Conservation (phyloP, 2,888 invertebrate species). For the Vesta saturnalis region DNA sequence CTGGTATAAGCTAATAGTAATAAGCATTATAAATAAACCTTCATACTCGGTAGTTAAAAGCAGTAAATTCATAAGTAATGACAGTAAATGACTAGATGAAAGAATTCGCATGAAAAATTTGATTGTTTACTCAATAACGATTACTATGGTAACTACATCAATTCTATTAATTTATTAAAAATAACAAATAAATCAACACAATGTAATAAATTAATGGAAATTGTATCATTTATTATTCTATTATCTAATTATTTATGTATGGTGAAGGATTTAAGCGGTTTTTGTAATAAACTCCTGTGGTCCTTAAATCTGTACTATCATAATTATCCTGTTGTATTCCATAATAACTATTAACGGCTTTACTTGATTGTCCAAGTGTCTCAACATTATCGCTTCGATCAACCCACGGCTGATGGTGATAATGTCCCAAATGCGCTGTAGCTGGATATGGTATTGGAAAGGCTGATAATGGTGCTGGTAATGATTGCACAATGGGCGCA, state of each 20-base stretch:
- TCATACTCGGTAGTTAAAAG: too few relatives aligned
- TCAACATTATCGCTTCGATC: constrained; percentile 39
- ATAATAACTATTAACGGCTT: constrained; percentile 10
- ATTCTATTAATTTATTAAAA: too few relatives aligned
- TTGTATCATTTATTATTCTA: too few relatives aligned
- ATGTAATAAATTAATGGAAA: too few relatives aligned
- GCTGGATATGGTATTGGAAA: constrained; percentile 60
- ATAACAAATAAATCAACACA: too few relatives aligned
- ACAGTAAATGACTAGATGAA: too few relatives aligned
- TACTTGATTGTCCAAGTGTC: constrained; percentile 9
- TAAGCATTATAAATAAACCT: too few relatives aligned
- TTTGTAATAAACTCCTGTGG: constrained; percentile 29
- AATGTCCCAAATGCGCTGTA: constrained; percentile 28
- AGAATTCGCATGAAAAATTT: too few relatives aligned
- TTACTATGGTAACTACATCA: too few relatives aligned
- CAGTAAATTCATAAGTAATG: too few relatives aligned
- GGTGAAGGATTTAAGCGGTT: not conserved
- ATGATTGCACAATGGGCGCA: constrained; percentile 35
- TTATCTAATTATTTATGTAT: not conserved
- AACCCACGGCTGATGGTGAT: constrained; percentile 35
- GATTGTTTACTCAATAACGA: too few relatives aligned
- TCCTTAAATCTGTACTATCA: constrained; percentile 19
- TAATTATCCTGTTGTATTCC: constrained; percentile 14
- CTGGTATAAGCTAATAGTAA: too few relatives aligned
- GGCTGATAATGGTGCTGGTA: constrained; percentile 31